A percentile compares a stretch with the other conserved stretches of the same genome.
Evolutionary conservation across 2,113 vertebrate genomes (phyloP).

Genomic region (Aspiorhynchus laticeps): DNA sequence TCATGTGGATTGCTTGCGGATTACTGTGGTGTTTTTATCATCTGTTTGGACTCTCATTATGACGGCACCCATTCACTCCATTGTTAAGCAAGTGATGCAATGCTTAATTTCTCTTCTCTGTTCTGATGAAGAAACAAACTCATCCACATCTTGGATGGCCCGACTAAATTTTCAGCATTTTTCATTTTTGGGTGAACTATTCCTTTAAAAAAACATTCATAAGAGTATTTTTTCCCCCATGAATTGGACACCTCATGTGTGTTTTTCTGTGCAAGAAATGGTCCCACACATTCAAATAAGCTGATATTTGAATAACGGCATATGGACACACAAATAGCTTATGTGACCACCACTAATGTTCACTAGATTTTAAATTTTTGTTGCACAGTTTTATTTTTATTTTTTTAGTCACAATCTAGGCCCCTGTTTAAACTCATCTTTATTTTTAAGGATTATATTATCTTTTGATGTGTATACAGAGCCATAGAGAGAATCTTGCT

Average conservation of each 20-base stretch:
- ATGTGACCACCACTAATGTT: not conserved
- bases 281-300: not conserved
- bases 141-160: not conserved
- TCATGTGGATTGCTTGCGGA: not conserved
- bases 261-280: not conserved
- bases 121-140: not conserved
- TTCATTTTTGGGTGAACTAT: not conserved
- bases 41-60: not conserved
- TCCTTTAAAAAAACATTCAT: not conserved
- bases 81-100: not conserved
- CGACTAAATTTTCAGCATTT: not conserved
- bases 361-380: not conserved
- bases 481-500: conserved; percentile 30
- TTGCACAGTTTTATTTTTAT: not conserved
- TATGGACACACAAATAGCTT: not conserved
- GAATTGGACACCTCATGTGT: not conserved
- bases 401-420: not conserved
- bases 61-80: not conserved
- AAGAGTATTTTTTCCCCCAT: not conserved
- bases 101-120: not conserved
- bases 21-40: not conserved
- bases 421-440: not conserved
- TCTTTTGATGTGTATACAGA: conserved; percentile 12
- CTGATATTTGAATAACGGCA: not conserved
- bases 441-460: not conserved